phyloP scores from a whole-genome alignment of 1,140 invertebrate species.

The Macrobrachium nipponense region DNA sequence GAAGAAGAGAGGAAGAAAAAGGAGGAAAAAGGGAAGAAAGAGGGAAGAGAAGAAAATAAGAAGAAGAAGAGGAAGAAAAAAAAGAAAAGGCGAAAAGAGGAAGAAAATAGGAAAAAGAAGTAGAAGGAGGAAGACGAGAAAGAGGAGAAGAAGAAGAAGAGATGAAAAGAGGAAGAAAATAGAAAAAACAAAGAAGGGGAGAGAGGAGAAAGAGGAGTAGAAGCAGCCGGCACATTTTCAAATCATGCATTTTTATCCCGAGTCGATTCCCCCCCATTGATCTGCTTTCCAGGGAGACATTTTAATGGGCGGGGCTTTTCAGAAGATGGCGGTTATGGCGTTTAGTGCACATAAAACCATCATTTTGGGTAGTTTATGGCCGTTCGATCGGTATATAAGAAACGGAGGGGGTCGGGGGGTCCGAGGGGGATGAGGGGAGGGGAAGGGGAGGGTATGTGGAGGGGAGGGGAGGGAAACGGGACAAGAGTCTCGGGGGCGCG shows the following conservation, averaged over 20 bases:
- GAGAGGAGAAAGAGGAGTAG: too few relatives aligned
- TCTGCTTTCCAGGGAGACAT: slow-evolving; percentile 1
- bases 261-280: slow-evolving; percentile 24
- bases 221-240: background rate
- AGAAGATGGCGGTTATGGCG: slow-evolving; percentile 15
- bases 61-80: too few relatives aligned
- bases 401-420: background rate
- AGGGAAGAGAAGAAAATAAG: too few relatives aligned
- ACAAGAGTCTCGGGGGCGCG: background rate
- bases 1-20: too few relatives aligned
- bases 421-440: background rate
- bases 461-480: background rate
- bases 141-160: too few relatives aligned
- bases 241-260: slow-evolving; percentile 11
- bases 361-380: slow-evolving; percentile 29
- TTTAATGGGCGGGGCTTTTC: slow-evolving; percentile 22
- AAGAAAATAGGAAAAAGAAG: too few relatives aligned
- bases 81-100: too few relatives aligned
- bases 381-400: slow-evolving; percentile 20
- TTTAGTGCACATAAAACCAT: slow-evolving; percentile 38
- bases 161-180: too few relatives aligned
- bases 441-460: background rate
- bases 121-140: too few relatives aligned
- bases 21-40: too few relatives aligned
- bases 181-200: too few relatives aligned